Evolutionary conservation across 2,888 invertebrate genomes (phyloP).

Genomic region (Agrotis segetum): DNA sequence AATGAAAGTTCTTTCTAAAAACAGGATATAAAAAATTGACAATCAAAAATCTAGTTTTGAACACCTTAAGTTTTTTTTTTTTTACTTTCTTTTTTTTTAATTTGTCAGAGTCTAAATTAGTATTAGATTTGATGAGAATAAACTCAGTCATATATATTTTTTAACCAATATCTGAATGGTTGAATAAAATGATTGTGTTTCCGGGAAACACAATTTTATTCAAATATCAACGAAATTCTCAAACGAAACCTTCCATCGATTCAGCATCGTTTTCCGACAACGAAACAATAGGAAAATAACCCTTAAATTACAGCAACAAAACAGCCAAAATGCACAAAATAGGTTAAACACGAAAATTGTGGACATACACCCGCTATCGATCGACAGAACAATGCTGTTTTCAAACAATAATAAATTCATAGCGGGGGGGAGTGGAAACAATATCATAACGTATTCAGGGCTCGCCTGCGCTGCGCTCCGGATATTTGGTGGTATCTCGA

Average conservation of each 20-base stretch:
- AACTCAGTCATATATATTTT: no score
- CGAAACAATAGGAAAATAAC: slow-evolving; percentile 14
- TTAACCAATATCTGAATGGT: no score
- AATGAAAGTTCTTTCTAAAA: no score
- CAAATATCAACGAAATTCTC: neutral
- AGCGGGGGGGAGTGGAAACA: slow-evolving; percentile 39
- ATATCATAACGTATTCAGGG: slow-evolving; percentile 59
- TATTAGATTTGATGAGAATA: no score
- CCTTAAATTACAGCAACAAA: slow-evolving; percentile 31
- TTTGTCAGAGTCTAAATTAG: no score
- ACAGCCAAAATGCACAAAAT: slow-evolving; percentile 28
- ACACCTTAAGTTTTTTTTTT: no score
- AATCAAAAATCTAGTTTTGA: no score
- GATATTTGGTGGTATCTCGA: slow-evolving; percentile 56
- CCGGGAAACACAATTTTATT: neutral
- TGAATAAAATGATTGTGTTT: no score
- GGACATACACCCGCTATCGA: slow-evolving; percentile 24
- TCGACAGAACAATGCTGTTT: slow-evolving; percentile 54
- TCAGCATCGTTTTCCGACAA: neutral
- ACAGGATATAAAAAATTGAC: no score
- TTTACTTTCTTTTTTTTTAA: no score
- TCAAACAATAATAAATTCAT: slow-evolving; percentile 62
- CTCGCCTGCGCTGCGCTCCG: slow-evolving; percentile 30
- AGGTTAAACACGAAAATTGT: slow-evolving; percentile 41
- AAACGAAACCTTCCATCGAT: neutral